Conservation (phyloP, 2,113 vertebrate species). For the Scortum barcoo region DNA sequence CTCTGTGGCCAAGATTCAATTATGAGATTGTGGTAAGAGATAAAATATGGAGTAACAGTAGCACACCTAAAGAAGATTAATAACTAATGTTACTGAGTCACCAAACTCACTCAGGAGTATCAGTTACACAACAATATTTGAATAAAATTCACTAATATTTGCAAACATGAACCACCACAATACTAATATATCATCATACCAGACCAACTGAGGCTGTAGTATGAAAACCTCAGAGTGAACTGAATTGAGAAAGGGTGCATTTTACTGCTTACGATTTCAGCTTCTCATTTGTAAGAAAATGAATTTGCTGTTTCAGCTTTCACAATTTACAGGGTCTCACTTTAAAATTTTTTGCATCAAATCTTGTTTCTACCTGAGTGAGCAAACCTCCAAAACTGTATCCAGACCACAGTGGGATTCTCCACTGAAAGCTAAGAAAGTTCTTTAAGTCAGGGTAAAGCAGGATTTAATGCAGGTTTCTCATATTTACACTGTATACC, state of each 20-base stretch:
- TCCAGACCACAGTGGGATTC: not conserved
- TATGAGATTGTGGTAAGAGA: not conserved
- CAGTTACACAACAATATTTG: not conserved
- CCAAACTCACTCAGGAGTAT: not conserved
- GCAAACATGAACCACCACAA: not conserved
- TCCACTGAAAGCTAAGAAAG: conserved; percentile 1
- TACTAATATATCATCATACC: not conserved
- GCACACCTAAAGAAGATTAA: not conserved
- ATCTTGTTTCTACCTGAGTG: not conserved
- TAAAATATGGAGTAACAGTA: conserved; percentile 3
- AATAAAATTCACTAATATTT: not conserved
- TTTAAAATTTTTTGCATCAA: not conserved
- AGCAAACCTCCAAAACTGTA: not conserved
- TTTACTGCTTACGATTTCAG: not conserved
- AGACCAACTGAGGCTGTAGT: not conserved
- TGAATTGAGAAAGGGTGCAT: not conserved
- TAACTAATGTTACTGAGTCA: not conserved
- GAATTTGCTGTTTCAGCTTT: not conserved
- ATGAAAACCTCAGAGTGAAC: not conserved
- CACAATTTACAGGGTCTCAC: not conserved
- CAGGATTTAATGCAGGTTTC: not conserved
- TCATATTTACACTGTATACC: conserved; percentile 11
- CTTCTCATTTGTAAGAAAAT: not conserved
- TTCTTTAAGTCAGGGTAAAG: conserved; percentile 10
- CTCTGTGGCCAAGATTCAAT: conserved; percentile 7